Evolutionary conservation across 2,888 invertebrate species (phyloP).

Genomic region (Subacronicta megacephala): DNA sequence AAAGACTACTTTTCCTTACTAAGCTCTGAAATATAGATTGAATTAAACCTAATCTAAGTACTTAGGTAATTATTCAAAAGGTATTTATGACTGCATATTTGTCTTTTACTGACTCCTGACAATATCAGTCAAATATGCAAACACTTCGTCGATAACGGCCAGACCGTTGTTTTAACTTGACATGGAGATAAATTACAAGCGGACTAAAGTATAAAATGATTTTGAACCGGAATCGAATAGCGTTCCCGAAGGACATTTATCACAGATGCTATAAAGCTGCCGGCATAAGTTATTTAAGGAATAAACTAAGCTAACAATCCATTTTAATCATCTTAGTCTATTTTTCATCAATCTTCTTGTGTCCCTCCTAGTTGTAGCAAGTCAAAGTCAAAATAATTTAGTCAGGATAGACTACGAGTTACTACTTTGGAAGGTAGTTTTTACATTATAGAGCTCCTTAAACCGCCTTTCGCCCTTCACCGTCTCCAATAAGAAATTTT

Average conservation of each 20-base stretch:
- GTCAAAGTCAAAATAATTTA: too few species aligned
- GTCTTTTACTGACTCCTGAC: slow-evolving; percentile 25
- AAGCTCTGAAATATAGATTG: not conserved
- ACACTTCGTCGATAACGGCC: slow-evolving; percentile 41
- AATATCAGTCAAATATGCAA: slow-evolving; percentile 48
- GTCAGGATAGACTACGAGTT: too few species aligned
- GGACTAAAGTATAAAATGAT: slow-evolving; percentile 36
- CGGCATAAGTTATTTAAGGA: slow-evolving; percentile 35
- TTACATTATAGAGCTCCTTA: too few species aligned
- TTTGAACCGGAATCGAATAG: slow-evolving; percentile 51
- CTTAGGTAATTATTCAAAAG: slow-evolving; percentile 29
- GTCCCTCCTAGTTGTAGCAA: too few species aligned
- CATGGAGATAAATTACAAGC: slow-evolving; percentile 41
- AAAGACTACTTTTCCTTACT: not conserved
- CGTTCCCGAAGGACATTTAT: slow-evolving; percentile 52
- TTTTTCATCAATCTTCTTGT: too few species aligned
- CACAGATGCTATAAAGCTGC: slow-evolving; percentile 39
- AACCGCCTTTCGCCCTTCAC: too few species aligned
- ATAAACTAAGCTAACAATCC: slow-evolving; percentile 15
- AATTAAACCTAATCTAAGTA: slow-evolving; percentile 7
- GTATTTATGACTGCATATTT: slow-evolving; percentile 34
- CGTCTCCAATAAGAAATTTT: too few species aligned
- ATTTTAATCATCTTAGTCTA: too few species aligned
- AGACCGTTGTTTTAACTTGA: slow-evolving; percentile 39
- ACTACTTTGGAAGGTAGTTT: too few species aligned